Evolutionary conservation across 2,113 vertebrate species (phyloP).

Genomic region (Garra rufa): DNA sequence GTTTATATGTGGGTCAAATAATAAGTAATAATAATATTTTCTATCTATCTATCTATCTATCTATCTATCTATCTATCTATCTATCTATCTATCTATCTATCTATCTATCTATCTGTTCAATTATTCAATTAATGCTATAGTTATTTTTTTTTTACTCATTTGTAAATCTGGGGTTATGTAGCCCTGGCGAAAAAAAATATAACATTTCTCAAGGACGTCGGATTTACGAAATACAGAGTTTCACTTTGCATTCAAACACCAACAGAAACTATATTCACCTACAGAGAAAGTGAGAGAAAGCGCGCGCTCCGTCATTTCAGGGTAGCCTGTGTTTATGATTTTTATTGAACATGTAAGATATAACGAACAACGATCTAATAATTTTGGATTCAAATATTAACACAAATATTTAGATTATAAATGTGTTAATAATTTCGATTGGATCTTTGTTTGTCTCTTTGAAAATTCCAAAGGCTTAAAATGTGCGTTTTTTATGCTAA

Average conservation of each 20-base stretch:
- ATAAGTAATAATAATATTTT: neutral
- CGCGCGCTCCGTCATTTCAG: neutral
- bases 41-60: neutral
- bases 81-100: neutral
- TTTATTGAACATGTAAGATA: neutral
- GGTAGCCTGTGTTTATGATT: neutral
- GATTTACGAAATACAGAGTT: neutral
- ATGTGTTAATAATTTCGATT: neutral
- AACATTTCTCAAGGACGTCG: neutral
- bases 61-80: too few species aligned
- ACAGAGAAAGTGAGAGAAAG: neutral
- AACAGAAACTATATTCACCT: neutral
- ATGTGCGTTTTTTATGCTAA: conserved; percentile 11
- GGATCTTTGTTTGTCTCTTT: neutral
- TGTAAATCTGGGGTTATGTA: neutral
- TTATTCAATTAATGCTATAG: neutral
- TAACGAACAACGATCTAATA: neutral
- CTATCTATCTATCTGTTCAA: neutral
- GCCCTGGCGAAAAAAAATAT: neutral
- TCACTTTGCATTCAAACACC: neutral
- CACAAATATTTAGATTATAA: neutral
- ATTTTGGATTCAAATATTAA: neutral
- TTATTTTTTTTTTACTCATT: neutral
- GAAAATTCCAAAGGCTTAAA: neutral
- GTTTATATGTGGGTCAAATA: neutral